Conservation (phyloP, 2,888 invertebrate species). For the Metalampra italica region DNA sequence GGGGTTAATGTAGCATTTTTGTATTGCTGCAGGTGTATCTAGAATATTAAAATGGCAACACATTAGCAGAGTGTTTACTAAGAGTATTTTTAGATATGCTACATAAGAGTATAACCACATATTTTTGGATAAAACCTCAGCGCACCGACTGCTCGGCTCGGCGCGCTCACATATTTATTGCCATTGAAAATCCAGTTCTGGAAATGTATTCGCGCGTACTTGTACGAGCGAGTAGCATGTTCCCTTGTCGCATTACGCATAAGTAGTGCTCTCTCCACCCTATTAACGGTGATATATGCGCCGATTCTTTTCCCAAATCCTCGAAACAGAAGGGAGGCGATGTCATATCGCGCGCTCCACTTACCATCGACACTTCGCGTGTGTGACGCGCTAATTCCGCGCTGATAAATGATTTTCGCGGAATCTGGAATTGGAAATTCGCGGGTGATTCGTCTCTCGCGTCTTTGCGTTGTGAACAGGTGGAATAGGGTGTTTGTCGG, state of each 20-base stretch:
- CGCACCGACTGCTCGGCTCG: slow-evolving; percentile 16
- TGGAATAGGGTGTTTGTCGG: neutral
- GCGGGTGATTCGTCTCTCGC: slow-evolving; percentile 37
- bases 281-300: slow-evolving; percentile 77
- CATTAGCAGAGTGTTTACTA: slow-evolving; percentile 1
- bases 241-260: slow-evolving; percentile 77
- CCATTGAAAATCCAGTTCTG: slow-evolving; percentile 66
- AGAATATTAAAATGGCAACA: neutral
- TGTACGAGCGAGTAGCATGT: slow-evolving; percentile 65
- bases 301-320: slow-evolving; percentile 74
- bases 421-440: slow-evolving; percentile 48
- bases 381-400: slow-evolving; percentile 63
- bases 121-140: slow-evolving; percentile 1
- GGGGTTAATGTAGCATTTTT: slow-evolving; percentile 65
- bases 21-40: slow-evolving; percentile 38
- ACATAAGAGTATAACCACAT: neutral
- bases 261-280: slow-evolving; percentile 78
- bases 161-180: slow-evolving; percentile 63
- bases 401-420: slow-evolving; percentile 63
- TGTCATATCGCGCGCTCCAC: slow-evolving; percentile 60
- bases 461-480: slow-evolving; percentile 14
- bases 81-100: neutral
- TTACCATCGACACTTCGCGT: slow-evolving; percentile 52
- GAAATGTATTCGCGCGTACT: slow-evolving; percentile 60
- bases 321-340: slow-evolving; percentile 63